Evolutionary conservation across 2,113 vertebrate genomes (phyloP).

Genomic region (Blennius ocellaris): DNA sequence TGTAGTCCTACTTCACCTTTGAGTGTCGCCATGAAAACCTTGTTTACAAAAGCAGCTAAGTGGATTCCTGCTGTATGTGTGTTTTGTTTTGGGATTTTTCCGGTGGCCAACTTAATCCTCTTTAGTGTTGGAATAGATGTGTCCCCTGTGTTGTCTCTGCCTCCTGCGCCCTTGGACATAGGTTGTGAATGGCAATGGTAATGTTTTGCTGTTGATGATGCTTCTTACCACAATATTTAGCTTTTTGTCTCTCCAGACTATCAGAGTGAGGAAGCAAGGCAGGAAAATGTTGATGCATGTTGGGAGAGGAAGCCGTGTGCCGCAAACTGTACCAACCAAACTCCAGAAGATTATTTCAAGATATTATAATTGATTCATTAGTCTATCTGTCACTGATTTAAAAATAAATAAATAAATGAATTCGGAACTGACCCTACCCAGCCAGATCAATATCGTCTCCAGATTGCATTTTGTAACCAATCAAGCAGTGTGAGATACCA

Average conservation of each 20-base stretch:
- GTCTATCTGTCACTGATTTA: background rate
- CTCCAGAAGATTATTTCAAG: too few species aligned
- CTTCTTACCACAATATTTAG: background rate
- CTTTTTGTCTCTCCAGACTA: conserved; percentile 15
- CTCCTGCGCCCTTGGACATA: conserved; percentile 15
- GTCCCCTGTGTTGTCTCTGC: conserved; percentile 16
- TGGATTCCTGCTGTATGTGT: conserved; percentile 19
- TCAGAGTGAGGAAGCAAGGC: conserved; percentile 1
- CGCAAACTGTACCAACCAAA: too few species aligned
- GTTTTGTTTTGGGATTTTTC: conserved; percentile 29
- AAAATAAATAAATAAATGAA: conserved; percentile 10
- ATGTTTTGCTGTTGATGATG: background rate
- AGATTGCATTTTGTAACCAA: conserved; percentile 60
- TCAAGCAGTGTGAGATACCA: conserved; percentile 53
- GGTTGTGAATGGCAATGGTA: conserved; percentile 15
- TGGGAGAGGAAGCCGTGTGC: too few species aligned
- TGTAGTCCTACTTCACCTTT: background rate
- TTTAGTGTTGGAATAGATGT: conserved; percentile 5
- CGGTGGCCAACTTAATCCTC: conserved; percentile 37
- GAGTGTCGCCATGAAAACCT: conserved; percentile 2
- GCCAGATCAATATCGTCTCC: conserved; percentile 36
- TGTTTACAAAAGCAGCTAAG: conserved; percentile 4
- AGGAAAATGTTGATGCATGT: too few species aligned
- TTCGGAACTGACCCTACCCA: conserved; percentile 24
- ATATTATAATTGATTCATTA: background rate